These are phyloP conservation scores for Apistogramma diplotaenia DNA, from an alignment of 2,113 vertebrate species.

Conservation along the genomic window DNA sequence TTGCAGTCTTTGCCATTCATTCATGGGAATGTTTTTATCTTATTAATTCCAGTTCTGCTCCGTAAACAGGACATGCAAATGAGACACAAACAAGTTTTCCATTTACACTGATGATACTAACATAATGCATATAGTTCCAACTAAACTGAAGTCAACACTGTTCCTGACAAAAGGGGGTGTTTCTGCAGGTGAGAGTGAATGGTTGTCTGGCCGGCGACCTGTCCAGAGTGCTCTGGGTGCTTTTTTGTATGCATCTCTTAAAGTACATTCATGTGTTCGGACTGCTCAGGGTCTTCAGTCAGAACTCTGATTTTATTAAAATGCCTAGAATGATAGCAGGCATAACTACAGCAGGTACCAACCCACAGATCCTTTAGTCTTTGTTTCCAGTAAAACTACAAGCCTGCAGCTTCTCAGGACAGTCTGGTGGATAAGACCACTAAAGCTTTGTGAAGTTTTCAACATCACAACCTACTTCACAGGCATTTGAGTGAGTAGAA, in stretches of 20 bases:
- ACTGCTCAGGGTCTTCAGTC: background rate
- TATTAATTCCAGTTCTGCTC: background rate
- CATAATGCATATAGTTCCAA: background rate
- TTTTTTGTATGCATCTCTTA: too few species aligned
- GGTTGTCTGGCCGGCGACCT: too few species aligned
- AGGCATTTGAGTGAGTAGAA: background rate
- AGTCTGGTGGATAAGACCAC: background rate
- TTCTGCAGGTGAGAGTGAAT: too few species aligned
- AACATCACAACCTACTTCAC: background rate
- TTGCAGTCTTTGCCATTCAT: background rate
- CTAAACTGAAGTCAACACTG: background rate
- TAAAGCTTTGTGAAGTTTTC: background rate
- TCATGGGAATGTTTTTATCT: constrained; percentile 2
- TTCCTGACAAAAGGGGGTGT: background rate
- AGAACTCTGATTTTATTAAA: background rate
- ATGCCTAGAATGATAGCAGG: background rate
- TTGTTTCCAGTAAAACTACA: background rate
- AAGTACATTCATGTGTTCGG: too few species aligned
- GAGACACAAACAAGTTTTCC: background rate
- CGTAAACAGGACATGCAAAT: background rate
- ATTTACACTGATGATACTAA: background rate
- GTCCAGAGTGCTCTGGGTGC: too few species aligned
- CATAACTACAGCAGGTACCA: background rate
- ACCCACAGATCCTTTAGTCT: background rate
- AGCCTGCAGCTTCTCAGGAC: background rate